phyloP scores from a whole-genome alignment of 2,113 vertebrate genomes.

The Proteles cristata region DNA sequence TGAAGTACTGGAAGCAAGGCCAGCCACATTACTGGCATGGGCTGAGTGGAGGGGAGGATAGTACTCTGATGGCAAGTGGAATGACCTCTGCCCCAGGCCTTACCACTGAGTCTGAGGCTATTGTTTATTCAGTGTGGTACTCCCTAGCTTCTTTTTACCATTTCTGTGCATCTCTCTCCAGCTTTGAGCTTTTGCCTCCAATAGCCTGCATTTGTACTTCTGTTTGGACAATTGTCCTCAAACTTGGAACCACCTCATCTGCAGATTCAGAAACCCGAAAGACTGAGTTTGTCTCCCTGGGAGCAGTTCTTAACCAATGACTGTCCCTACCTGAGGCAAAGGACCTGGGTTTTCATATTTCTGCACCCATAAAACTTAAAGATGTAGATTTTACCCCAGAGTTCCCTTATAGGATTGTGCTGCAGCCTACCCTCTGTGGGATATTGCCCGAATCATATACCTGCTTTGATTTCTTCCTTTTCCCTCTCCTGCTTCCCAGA shows the following conservation, averaged over 20 bases:
- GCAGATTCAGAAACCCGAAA: background rate
- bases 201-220: fast-evolving
- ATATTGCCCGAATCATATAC: background rate
- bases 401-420: background rate
- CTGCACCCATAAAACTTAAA: background rate
- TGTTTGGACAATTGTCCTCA: background rate
- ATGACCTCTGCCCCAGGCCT: slow-evolving; percentile 64
- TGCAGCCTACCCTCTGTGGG: background rate
- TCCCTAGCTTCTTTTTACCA: background rate
- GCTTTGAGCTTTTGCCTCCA: background rate
- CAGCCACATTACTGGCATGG: slow-evolving; percentile 72
- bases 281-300: background rate
- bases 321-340: background rate
- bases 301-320: background rate
- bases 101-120: slow-evolving; percentile 69
- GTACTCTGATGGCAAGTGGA: slow-evolving; percentile 33
- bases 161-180: background rate
- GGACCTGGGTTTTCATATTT: background rate
- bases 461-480: too few species aligned
- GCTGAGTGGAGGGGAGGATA: slow-evolving; percentile 78
- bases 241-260: background rate
- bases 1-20: slow-evolving; percentile 50
- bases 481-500: background rate
- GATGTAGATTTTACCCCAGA: too few species aligned
- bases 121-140: background rate